These are phyloP conservation scores for Phaethon lepturus DNA, from an alignment of 2,113 vertebrate species.

Conservation along the genomic window DNA sequence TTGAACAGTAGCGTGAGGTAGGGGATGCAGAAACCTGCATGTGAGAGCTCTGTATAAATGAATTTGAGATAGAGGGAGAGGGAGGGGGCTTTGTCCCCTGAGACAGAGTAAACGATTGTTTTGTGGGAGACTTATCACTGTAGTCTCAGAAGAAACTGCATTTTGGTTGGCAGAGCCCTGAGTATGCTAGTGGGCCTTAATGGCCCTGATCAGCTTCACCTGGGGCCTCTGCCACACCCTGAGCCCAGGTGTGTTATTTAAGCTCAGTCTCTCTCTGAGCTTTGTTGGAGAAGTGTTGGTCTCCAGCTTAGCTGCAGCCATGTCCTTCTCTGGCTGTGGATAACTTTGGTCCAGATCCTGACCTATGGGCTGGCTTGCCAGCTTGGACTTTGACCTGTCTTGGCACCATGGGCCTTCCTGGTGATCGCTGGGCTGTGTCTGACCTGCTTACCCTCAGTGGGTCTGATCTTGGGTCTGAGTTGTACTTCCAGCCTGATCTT, in stretches of 20 bases:
- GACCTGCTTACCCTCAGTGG: neutral
- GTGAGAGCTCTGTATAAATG: neutral
- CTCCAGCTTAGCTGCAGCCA: rapidly evolving
- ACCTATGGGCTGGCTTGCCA: neutral
- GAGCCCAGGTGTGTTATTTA: rapidly evolving
- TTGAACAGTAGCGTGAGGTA: neutral
- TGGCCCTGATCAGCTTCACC: neutral
- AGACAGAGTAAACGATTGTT: neutral
- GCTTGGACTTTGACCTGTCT: neutral
- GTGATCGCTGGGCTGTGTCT: neutral
- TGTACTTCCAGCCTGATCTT: neutral
- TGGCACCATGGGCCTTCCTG: rapidly evolving
- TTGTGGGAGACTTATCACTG: neutral
- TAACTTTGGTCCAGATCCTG: rapidly evolving
- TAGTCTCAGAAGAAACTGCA: neutral
- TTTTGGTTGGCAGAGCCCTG: neutral
- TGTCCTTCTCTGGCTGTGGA: neutral
- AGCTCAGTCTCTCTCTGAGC: neutral
- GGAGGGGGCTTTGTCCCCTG: neutral
- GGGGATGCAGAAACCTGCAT: neutral
- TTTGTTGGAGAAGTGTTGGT: neutral
- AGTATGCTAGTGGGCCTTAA: neutral
- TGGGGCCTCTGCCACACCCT: rapidly evolving
- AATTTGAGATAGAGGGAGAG: neutral
- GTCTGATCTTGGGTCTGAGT: neutral